Conservation (phyloP, 2,113 vertebrate species). For the Misgurnus anguillicaudatus region DNA sequence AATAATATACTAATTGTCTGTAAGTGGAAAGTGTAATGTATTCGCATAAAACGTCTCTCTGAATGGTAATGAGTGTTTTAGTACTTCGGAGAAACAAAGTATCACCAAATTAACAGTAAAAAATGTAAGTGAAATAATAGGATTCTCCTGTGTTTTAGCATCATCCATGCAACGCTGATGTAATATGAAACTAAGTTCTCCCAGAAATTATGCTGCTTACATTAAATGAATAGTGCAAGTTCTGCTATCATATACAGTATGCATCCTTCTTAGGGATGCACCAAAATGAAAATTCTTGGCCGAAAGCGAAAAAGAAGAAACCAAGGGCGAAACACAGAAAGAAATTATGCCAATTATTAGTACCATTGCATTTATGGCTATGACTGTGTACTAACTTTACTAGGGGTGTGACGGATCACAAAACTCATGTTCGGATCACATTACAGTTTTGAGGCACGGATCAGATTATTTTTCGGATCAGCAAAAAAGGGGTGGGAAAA, state of each 20-base stretch:
- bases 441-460: too few species aligned
- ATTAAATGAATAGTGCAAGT: neutral
- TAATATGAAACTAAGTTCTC: neutral
- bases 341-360: too few species aligned
- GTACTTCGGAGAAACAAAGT: slow-evolving; percentile 38
- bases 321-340: too few species aligned
- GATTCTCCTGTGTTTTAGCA: slow-evolving; percentile 7
- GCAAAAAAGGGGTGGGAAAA: too few species aligned
- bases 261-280: too few species aligned
- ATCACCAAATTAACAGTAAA: slow-evolving; percentile 30
- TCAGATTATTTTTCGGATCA: too few species aligned
- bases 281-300: too few species aligned
- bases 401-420: too few species aligned
- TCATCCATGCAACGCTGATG: neutral
- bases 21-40: slow-evolving; percentile 49
- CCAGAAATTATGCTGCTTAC: slow-evolving; percentile 11
- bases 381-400: too few species aligned
- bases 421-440: too few species aligned
- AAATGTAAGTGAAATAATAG: slow-evolving; percentile 25
- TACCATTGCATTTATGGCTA: too few species aligned
- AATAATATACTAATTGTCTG: slow-evolving; percentile 50
- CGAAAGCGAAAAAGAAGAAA: too few species aligned
- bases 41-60: slow-evolving; percentile 40
- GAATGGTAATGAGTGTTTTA: slow-evolving; percentile 28
- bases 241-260: neutral